These are phyloP conservation scores for Oxyruncus cristatus DNA, from an alignment of 2,113 vertebrate species.

Conservation along the genomic window DNA sequence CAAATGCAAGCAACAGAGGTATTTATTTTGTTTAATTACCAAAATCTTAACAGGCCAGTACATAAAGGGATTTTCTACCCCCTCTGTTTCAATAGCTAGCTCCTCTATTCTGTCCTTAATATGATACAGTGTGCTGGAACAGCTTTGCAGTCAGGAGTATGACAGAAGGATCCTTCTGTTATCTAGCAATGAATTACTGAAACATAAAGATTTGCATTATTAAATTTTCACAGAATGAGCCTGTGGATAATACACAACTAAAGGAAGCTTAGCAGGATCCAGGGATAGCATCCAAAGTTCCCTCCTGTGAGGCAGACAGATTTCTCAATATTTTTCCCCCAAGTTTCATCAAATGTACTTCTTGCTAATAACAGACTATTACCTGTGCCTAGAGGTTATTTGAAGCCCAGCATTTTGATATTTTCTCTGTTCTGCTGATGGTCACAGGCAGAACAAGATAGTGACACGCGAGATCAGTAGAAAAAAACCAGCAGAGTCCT, in stretches of 20 bases:
- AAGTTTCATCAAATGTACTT: not conserved
- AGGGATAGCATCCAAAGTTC: not conserved
- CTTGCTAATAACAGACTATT: not conserved
- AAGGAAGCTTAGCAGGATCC: not conserved
- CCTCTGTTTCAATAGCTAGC: not conserved
- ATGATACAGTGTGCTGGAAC: not conserved
- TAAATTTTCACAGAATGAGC: constrained; percentile 8
- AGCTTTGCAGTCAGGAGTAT: not conserved
- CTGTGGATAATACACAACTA: not conserved
- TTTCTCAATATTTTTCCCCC: not conserved
- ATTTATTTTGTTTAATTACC: not conserved
- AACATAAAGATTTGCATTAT: constrained; percentile 1
- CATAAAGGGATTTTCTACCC: not conserved
- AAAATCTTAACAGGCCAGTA: not conserved
- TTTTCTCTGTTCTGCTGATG: not conserved
- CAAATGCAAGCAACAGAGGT: not conserved
- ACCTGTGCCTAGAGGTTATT: not conserved
- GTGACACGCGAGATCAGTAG: not conserved
- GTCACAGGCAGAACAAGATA: not conserved
- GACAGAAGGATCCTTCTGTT: not conserved
- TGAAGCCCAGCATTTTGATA: not conserved
- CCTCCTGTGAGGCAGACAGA: not conserved
- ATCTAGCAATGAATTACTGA: not conserved
- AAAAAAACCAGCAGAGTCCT: not conserved
- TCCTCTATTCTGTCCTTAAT: not conserved